phyloP scores from a whole-genome alignment of 2,888 invertebrate species.

The Limnephilus lunatus region DNA sequence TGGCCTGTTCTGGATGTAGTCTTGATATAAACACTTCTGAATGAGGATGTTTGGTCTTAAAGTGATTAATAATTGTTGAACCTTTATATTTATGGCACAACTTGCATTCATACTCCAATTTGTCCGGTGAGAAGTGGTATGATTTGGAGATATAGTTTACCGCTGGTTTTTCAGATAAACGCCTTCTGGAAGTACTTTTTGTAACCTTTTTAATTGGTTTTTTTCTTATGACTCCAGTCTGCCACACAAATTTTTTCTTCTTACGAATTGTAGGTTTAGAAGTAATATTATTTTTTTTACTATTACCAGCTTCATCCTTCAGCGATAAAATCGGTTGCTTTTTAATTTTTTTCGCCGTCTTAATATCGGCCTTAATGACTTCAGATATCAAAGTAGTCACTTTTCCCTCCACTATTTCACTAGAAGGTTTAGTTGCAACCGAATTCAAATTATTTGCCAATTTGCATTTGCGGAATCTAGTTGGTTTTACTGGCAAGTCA shows the following conservation, averaged over 20 bases:
- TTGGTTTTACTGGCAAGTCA: constrained; percentile 9
- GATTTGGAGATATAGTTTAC: constrained; percentile 69
- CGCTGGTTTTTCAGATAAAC: not conserved
- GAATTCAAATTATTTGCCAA: not conserved
- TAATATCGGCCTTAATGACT: not conserved
- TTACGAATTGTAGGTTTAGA: constrained; percentile 7
- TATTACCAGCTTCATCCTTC: constrained; percentile 4
- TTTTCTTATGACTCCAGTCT: constrained; percentile 71
- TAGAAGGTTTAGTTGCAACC: not conserved
- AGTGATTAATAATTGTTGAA: constrained; percentile 82
- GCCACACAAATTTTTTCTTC: constrained; percentile 72
- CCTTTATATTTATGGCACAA: constrained; percentile 78
- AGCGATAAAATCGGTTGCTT: not conserved
- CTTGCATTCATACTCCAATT: constrained; percentile 76
- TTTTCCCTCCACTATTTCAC: not conserved
- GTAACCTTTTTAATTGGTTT: constrained; percentile 70
- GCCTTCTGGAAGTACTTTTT: not conserved
- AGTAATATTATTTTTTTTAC: not conserved
- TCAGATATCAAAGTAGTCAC: not conserved
- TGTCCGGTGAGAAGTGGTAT: constrained; percentile 73
- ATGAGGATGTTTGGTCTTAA: constrained; percentile 80
- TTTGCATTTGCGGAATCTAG: constrained; percentile 32
- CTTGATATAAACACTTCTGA: constrained; percentile 82
- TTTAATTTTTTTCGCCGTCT: not conserved
- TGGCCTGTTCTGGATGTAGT: constrained; percentile 76